These are phyloP conservation scores for Macrosiphum euphorbiae DNA, from an alignment of 2,888 invertebrate species.

Conservation along the genomic window DNA sequence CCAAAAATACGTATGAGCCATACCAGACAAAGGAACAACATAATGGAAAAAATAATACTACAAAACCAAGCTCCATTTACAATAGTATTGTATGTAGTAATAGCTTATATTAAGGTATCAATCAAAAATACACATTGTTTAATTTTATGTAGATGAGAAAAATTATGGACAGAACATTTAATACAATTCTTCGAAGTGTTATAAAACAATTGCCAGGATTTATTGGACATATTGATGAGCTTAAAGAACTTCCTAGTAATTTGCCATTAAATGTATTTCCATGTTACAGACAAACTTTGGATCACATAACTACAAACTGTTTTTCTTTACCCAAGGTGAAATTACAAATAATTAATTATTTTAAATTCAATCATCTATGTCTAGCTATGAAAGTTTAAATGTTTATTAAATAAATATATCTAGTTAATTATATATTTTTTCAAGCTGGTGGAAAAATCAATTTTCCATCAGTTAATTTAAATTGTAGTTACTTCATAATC, in stretches of 20 bases:
- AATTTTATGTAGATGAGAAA: constrained; percentile 22
- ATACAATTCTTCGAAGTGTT: background rate
- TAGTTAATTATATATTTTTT: background rate
- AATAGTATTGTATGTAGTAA: constrained; percentile 16
- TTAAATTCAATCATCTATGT: background rate
- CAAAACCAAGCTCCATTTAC: background rate
- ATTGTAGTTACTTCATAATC: background rate
- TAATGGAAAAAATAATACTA: background rate
- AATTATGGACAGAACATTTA: constrained; percentile 9
- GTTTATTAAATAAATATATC: background rate
- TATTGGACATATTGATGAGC: background rate
- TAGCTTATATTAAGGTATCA: background rate
- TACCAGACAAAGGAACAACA: background rate
- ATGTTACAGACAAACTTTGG: constrained; percentile 39
- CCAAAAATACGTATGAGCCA: background rate
- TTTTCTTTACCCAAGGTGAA: constrained; percentile 38
- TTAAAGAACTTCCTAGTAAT: background rate
- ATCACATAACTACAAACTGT: background rate
- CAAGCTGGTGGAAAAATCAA: background rate
- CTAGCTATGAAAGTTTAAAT: background rate
- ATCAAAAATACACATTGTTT: background rate
- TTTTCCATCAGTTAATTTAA: background rate
- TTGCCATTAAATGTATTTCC: constrained; percentile 31
- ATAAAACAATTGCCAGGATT: background rate
- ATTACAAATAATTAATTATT: background rate